phyloP scores from a whole-genome alignment of 2,888 invertebrate genomes.

The Encarsia formosa region DNA sequence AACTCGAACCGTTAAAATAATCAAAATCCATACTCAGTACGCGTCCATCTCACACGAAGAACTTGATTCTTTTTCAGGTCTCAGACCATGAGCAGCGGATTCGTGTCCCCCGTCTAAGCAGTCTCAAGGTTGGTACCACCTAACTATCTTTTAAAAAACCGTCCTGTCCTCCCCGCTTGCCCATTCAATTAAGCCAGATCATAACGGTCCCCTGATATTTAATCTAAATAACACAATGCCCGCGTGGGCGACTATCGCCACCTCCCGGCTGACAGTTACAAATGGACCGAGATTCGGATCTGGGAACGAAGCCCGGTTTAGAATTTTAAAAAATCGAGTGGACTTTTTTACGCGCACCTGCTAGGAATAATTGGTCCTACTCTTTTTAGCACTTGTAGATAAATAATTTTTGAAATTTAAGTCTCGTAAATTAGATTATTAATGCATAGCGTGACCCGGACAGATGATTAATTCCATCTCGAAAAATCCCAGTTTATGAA shows the following conservation, averaged over 20 bases:
- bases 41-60: no score
- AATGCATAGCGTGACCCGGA: no score
- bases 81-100: conserved; percentile 68
- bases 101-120: conserved; percentile 71
- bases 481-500: no score
- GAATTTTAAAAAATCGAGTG: no score
- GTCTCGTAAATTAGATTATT: no score
- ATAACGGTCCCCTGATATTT: neutral
- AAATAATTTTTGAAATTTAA: no score
- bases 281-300: conserved; percentile 75
- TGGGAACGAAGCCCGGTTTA: conserved; percentile 52
- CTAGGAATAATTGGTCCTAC: no score
- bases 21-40: no score
- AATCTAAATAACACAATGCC: neutral
- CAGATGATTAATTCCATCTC: no score
- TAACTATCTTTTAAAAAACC: conserved; percentile 3
- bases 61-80: conserved; percentile 64
- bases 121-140: conserved; percentile 30
- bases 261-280: conserved; percentile 69
- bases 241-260: conserved; percentile 48
- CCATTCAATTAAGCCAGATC: neutral
- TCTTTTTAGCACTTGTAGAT: no score
- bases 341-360: no score
- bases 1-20: neutral
- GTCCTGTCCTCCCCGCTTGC: no score